A percentile compares a stretch with the other conserved stretches of the same genome.
Conservation (phyloP, 37 sponge, comb jelly and placozoan species). For the Aphrocallistes beatrix region DNA sequence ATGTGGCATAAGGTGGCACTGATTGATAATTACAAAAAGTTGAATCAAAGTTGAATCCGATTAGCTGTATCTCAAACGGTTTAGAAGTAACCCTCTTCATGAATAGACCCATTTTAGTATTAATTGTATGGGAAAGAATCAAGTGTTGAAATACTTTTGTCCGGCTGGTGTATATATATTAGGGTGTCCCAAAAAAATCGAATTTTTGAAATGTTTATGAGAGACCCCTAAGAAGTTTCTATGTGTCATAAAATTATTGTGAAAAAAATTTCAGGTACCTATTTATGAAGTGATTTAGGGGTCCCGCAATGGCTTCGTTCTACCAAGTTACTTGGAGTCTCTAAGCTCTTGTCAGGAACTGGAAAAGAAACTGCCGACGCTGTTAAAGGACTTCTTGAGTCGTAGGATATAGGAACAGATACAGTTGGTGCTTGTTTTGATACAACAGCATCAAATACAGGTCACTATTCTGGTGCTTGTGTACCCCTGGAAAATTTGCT, state of each 20-base stretch:
- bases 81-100: too few relatives aligned
- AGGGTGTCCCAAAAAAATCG: background rate
- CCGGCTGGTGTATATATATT: too few relatives aligned
- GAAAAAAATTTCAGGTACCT: background rate
- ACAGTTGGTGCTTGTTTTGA: background rate
- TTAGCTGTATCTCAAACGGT: too few relatives aligned
- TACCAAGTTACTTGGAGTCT: background rate
- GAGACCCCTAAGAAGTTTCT: background rate
- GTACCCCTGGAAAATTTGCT: background rate
- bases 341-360: background rate
- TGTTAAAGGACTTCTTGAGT: background rate
- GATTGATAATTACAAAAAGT: too few relatives aligned
- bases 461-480: background rate
- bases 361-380: background rate
- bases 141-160: too few relatives aligned
- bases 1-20: too few relatives aligned
- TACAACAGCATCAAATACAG: background rate
- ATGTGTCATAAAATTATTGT: background rate
- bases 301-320: background rate
- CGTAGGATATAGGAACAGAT: background rate
- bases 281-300: background rate
- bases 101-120: too few relatives aligned
- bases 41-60: too few relatives aligned
- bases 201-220: background rate
- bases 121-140: too few relatives aligned